A percentile compares a stretch with the other conserved stretches of the same genome.
phyloP scores from a whole-genome alignment of 2,113 vertebrate species.

The Lamprotornis superbus region DNA sequence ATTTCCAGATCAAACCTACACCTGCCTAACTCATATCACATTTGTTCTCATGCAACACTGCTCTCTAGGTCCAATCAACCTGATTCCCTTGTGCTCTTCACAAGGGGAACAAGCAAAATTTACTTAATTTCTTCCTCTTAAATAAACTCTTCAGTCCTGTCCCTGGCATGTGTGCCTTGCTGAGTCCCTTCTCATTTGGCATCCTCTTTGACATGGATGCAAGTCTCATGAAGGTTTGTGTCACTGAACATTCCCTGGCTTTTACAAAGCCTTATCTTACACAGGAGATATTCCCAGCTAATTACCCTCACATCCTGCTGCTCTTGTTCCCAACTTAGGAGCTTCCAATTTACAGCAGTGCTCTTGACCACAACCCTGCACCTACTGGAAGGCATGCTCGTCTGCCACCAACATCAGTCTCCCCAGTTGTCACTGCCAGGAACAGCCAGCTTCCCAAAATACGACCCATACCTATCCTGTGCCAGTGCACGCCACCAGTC shows the following conservation, averaged over 20 bases:
- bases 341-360: background rate
- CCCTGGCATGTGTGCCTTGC: fast-evolving
- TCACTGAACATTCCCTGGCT: background rate
- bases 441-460: background rate
- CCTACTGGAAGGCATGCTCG: background rate
- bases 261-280: background rate
- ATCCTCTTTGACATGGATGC: background rate
- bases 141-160: background rate
- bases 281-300: background rate
- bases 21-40: fast-evolving
- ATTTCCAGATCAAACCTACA: background rate
- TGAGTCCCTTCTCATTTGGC: background rate
- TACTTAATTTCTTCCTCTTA: background rate
- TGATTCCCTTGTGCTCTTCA: background rate
- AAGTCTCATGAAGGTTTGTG: background rate
- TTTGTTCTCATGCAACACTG: background rate
- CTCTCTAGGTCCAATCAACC: background rate
- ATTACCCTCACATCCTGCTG: background rate
- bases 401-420: background rate
- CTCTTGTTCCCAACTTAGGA: background rate
- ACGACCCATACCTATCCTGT: fast-evolving
- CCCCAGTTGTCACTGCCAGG: background rate
- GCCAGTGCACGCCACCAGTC: background rate
- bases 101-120: background rate
- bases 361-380: background rate